A percentile compares a stretch with the other conserved stretches of the same genome.
Conservation (phyloP, 2,797 vertebrate genomes). For the Limnodromus scolopaceus region DNA sequence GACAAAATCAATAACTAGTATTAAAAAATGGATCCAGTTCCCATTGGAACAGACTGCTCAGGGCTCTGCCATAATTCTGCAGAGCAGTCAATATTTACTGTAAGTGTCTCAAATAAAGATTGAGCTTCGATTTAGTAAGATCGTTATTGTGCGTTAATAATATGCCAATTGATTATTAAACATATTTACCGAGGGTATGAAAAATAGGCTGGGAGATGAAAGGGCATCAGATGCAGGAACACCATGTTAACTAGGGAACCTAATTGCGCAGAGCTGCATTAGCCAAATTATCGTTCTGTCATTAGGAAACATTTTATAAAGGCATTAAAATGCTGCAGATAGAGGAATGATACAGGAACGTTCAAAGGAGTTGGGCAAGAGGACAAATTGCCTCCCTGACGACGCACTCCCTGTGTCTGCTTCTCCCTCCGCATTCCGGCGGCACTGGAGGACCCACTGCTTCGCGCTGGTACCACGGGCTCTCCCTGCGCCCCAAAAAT, state of each 20-base stretch:
- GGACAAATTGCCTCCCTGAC: background rate
- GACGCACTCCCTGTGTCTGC: background rate
- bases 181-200: constrained; percentile 73
- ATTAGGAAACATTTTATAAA: constrained; percentile 55
- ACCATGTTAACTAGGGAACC: constrained; percentile 59
- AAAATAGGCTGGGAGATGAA: constrained; percentile 61
- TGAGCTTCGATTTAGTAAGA: constrained; percentile 76
- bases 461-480: fast-evolving
- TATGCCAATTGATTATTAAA: constrained; percentile 78
- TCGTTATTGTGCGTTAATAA: constrained; percentile 77
- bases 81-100: constrained; percentile 77
- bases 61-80: constrained; percentile 76
- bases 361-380: background rate
- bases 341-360: background rate
- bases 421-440: fast-evolving
- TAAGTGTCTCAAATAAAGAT: constrained; percentile 77
- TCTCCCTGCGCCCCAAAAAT: background rate
- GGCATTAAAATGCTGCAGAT: constrained; percentile 42
- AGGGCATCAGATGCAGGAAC: constrained; percentile 58
- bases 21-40: constrained; percentile 77
- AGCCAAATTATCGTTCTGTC: constrained; percentile 64
- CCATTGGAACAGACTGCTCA: constrained; percentile 66
- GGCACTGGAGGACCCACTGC: background rate
- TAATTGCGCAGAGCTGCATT: constrained; percentile 63
- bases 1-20: constrained; percentile 77